These are phyloP conservation scores for Petaurus breviceps DNA, from an alignment of 2,113 vertebrate species.

Conservation along the genomic window DNA sequence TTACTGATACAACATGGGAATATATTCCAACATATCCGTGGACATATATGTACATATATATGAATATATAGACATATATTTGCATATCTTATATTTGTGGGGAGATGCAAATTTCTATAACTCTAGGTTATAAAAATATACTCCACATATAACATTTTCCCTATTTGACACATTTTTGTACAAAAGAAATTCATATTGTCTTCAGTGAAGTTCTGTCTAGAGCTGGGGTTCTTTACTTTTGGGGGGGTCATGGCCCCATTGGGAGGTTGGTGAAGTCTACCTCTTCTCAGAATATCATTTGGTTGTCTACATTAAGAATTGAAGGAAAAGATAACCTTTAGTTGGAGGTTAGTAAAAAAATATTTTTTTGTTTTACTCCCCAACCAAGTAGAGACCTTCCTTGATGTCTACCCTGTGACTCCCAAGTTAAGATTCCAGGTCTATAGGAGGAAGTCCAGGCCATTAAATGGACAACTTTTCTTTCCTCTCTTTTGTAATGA, in stretches of 20 bases:
- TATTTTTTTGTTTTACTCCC: background rate
- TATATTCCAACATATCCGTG: background rate
- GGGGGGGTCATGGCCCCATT: background rate
- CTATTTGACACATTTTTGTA: background rate
- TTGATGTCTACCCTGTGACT: background rate
- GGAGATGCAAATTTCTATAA: background rate
- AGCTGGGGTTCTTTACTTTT: background rate
- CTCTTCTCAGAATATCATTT: background rate
- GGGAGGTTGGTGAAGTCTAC: background rate
- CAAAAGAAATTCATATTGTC: background rate
- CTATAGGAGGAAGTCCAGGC: background rate
- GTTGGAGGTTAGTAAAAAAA: background rate
- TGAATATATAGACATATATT: background rate
- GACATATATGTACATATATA: background rate
- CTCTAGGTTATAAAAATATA: background rate
- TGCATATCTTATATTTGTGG: background rate
- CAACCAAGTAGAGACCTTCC: background rate
- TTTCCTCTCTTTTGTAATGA: background rate
- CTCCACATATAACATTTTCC: background rate
- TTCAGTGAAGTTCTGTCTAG: background rate
- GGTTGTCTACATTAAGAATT: background rate
- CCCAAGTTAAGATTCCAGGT: background rate
- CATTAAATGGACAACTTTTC: background rate
- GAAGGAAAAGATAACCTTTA: background rate
- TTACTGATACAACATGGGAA: background rate